Percentiles rank a stretch among this genome's conserved stretches.
phyloP scores from a whole-genome alignment of 2,113 vertebrate genomes.

The Actenoides lindsayi region DNA sequence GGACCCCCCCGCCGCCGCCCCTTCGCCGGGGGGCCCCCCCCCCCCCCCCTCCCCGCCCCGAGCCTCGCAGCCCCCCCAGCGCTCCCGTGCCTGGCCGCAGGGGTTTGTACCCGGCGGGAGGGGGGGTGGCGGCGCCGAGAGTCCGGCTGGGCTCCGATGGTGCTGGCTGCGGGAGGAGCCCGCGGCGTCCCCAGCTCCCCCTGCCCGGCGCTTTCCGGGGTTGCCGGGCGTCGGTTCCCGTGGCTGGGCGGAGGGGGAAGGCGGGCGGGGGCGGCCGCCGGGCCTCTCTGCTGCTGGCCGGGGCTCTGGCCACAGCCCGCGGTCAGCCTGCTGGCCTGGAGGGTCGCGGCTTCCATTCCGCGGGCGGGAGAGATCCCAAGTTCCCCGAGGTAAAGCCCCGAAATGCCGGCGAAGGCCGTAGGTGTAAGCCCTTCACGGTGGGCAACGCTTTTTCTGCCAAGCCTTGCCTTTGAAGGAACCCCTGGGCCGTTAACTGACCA shows the following conservation, averaged over 20 bases:
- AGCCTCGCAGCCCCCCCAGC: neutral
- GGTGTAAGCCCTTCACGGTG: neutral
- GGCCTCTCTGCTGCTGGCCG: neutral
- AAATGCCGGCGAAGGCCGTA: neutral
- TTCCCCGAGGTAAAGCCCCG: neutral
- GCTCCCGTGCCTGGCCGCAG: neutral
- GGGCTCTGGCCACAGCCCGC: neutral
- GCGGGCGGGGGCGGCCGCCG: neutral
- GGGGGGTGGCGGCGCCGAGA: neutral
- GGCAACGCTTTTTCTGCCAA: neutral
- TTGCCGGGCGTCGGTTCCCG: neutral
- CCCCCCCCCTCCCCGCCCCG: no score
- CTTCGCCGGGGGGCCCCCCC: no score
- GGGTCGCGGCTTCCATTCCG: neutral
- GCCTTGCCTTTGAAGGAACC: neutral
- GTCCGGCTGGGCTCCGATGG: neutral
- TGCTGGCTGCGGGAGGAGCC: neutral
- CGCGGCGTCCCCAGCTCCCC: neutral
- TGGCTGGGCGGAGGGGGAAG: neutral
- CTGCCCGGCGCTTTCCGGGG: neutral
- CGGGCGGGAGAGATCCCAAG: neutral
- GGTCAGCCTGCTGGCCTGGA: neutral
- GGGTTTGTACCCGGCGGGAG: neutral
- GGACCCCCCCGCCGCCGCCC: neutral
- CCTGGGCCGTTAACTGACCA: rapidly evolving